These are phyloP conservation scores for Cyprinus carpio DNA, from an alignment of 2,113 vertebrate species.

Conservation along the genomic window DNA sequence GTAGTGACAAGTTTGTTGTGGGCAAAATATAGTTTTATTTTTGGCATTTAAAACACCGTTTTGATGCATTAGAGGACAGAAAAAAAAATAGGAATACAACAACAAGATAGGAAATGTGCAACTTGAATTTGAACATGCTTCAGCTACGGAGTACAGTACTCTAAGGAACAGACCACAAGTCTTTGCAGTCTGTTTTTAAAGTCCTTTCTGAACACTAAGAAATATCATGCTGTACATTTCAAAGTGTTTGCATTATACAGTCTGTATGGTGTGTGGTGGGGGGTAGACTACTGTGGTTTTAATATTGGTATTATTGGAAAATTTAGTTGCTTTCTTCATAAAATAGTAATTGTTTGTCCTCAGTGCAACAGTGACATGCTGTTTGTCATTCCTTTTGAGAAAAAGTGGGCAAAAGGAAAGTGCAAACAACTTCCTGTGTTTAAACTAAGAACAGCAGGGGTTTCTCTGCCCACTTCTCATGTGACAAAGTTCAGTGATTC, in stretches of 20 bases:
- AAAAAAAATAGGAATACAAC: not conserved
- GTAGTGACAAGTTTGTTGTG: too few relatives aligned
- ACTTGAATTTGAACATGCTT: not conserved
- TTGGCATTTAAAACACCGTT: not conserved
- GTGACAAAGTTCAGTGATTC: slow-evolving; percentile 68
- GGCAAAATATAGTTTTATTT: not conserved
- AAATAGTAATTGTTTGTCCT: not conserved
- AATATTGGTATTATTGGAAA: not conserved
- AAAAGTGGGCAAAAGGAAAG: slow-evolving; percentile 42
- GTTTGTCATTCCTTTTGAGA: slow-evolving; percentile 33
- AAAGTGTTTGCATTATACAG: not conserved
- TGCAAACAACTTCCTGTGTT: slow-evolving; percentile 48
- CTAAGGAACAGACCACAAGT: not conserved
- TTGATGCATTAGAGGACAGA: not conserved
- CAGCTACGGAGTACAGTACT: not conserved
- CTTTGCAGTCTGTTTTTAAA: not conserved
- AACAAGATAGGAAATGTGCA: not conserved
- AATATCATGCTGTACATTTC: not conserved
- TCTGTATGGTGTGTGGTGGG: not conserved
- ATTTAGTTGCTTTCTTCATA: not conserved
- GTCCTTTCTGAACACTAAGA: not conserved
- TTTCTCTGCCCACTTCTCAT: slow-evolving; percentile 17
- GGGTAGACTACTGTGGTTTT: not conserved
- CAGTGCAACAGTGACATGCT: not conserved
- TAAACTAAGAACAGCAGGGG: slow-evolving; percentile 50